These are phyloP conservation scores for Salmo trutta DNA, from an alignment of 2,797 vertebrate genomes.

Conservation along the genomic window DNA sequence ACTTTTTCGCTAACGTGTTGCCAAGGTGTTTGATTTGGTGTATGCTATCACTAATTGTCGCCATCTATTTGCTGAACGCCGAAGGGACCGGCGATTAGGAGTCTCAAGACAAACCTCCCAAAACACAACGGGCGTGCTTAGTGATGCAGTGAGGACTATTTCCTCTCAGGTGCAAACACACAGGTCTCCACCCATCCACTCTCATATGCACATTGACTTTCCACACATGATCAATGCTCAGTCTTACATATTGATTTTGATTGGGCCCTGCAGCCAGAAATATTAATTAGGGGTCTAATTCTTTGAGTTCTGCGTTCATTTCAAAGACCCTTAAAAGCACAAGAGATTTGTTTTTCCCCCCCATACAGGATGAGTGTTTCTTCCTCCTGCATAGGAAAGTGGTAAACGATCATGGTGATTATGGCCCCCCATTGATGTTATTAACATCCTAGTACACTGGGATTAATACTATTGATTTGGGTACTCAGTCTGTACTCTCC, in stretches of 20 bases:
- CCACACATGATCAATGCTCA: constrained; percentile 32
- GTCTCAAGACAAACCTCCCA: not conserved
- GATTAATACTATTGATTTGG: not conserved
- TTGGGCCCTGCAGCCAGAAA: constrained; percentile 31
- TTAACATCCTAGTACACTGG: not conserved
- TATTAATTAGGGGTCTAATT: constrained; percentile 19
- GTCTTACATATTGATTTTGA: constrained; percentile 38
- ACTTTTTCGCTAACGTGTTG: not conserved
- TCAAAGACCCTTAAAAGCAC: not conserved
- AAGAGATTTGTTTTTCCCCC: not conserved
- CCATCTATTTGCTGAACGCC: not conserved
- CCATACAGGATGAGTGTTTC: not conserved
- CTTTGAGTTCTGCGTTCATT: constrained; percentile 8
- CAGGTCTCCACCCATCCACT: not conserved
- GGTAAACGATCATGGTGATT: not conserved
- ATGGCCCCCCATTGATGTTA: not conserved
- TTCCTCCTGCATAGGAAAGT: not conserved
- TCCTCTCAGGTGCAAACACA: not conserved
- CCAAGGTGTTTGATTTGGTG: not conserved
- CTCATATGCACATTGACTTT: constrained; percentile 9
- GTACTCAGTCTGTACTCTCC: too few relatives aligned
- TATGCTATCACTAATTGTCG: not conserved
- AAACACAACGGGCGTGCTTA: not conserved
- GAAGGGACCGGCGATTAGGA: not conserved
- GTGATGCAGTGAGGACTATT: not conserved